Base-by-base conservation (phyloP, 2,113 vertebrate species). In the Oriolus oriolus region DNA sequence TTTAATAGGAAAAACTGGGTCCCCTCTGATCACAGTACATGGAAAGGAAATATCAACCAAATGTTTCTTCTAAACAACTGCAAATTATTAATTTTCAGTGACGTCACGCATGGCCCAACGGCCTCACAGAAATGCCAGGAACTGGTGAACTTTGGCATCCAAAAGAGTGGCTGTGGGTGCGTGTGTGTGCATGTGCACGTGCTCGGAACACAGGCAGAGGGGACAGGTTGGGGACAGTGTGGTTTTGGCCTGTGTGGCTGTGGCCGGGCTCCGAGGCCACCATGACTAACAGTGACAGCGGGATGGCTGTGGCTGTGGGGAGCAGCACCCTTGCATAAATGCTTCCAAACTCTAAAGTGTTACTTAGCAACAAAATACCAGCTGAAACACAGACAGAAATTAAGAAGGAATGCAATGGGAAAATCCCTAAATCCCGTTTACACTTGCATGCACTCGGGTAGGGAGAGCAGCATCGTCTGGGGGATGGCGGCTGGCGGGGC, bases 41-140 rank as follows among this genome's bases (percentile, higher is more conserved):
- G 84, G 63, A 86, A 87, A 96, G 95, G 90, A 97, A 97, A 96
- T 88, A 93, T 91, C 95, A 86, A 95, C 90, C 96, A 96, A 95
- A 95, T 93, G 93, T 93, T 96, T 96, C 86, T 90, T 92, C 94
- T 97, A 97, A 97, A 97, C 97, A 97, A 95, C 93, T 94, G 95
- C 93, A 89, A 95, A 93, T 96, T 97, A 95, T 94, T 95, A 96
- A 93, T 96, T 96, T 97, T 68, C 39, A n/a, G 70, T 96, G 91
- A 96, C 63, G 64, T 96, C 90, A 93, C 88, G 82, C 77, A 13
- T 1, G 30, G 74, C 53, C 63, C 7, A 21, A 22, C 90, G 1
- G 18, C 80, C 92, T 61, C 33, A 7, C 73, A 85, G 50, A 41
- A 68, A 26, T 1, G 20, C 65, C 94, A 66, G 86, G 89, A 96